phyloP scores from a whole-genome alignment of 2,888 invertebrate species.

The Amorpha juglandis region DNA sequence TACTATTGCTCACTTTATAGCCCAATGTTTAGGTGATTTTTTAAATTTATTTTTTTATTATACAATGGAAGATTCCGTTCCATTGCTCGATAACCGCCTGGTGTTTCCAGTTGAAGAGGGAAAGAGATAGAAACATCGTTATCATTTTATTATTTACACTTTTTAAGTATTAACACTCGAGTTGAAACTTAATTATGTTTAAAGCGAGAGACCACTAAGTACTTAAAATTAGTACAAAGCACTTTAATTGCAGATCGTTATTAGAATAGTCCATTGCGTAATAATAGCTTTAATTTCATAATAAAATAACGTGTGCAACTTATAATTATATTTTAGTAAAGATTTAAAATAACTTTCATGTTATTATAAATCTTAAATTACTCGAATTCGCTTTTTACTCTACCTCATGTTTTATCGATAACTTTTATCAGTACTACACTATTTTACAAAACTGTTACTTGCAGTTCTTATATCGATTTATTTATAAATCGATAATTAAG shows the following conservation, averaged over 20 bases:
- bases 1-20: conserved; percentile 43
- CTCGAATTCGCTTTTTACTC: neutral
- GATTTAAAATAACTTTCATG: neutral
- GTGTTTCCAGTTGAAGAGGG: conserved; percentile 19
- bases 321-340: conserved; percentile 1
- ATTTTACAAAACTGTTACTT: neutral
- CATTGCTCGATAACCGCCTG: conserved; percentile 39
- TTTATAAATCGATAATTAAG: neutral
- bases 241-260: neutral
- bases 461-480: neutral
- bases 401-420: conserved; percentile 16
- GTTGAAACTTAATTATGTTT: neutral
- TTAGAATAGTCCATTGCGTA: neutral
- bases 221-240: neutral
- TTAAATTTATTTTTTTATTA: conserved; percentile 37
- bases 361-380: neutral
- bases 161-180: neutral
- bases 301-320: neutral
- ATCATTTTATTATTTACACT: neutral
- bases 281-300: conserved; percentile 1
- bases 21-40: conserved; percentile 41
- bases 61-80: conserved; percentile 50
- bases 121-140: neutral
- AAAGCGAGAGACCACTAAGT: neutral
- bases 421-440: neutral